Evolutionary conservation across 1,140 invertebrate species (phyloP).

Genomic region (Myzus persicae): DNA sequence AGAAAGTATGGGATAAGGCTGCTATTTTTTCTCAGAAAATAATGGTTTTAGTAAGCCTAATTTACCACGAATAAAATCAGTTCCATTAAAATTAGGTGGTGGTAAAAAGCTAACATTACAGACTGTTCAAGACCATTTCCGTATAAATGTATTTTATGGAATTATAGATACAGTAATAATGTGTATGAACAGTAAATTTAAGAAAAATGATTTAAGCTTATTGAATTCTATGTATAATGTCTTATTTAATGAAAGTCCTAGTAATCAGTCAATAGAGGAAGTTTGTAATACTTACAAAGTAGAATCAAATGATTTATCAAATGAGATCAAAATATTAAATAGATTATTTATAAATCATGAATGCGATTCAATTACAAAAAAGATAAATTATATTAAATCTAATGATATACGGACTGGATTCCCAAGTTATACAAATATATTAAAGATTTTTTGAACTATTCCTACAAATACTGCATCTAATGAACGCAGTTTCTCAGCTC

Average conservation of each 20-base stretch:
- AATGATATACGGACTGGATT: background rate
- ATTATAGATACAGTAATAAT: background rate
- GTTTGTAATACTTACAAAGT: background rate
- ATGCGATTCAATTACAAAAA: background rate
- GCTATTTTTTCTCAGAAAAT: background rate
- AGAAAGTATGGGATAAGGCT: background rate
- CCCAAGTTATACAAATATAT: constrained; percentile 1
- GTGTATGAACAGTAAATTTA: background rate
- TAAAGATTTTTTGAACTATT: background rate
- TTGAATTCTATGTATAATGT: constrained; percentile 13
- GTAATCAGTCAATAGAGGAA: background rate
- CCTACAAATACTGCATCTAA: background rate
- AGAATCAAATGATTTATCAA: background rate
- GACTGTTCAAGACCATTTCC: background rate
- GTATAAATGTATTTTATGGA: background rate
- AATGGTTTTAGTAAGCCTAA: background rate
- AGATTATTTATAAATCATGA: background rate
- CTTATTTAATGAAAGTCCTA: background rate
- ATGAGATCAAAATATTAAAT: background rate
- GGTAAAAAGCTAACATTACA: background rate
- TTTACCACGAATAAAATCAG: background rate
- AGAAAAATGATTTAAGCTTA: background rate
- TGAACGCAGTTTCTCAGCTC: background rate
- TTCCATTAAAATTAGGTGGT: constrained; percentile 16
- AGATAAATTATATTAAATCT: background rate